Evolutionary conservation across 1,140 invertebrate species (phyloP).

Genomic region (Andrena cerasifolii): DNA sequence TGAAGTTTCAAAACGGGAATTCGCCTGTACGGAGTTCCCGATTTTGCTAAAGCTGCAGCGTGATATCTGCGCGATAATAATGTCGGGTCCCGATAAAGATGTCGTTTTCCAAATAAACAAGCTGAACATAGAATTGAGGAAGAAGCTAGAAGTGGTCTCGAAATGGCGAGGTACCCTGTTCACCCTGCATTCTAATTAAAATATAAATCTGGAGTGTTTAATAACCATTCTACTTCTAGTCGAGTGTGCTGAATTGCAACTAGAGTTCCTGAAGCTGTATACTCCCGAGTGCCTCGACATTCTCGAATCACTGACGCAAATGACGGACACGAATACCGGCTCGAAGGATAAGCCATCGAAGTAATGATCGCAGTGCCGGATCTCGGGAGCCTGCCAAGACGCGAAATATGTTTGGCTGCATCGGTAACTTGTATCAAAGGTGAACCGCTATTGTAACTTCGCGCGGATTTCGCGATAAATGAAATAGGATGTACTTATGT

Average conservation of each 20-base stretch:
- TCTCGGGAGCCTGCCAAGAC: background rate
- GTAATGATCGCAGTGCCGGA: background rate
- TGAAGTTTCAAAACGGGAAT: too few relatives aligned
- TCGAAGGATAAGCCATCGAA: background rate
- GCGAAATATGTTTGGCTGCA: background rate
- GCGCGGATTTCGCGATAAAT: background rate
- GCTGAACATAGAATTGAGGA: slow-evolving; percentile 41
- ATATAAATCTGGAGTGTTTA: background rate
- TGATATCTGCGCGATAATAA: too few relatives aligned
- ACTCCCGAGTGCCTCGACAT: slow-evolving; percentile 47
- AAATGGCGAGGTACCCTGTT: slow-evolving; percentile 34
- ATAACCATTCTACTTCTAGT: slow-evolving; percentile 14
- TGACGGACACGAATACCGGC: background rate
- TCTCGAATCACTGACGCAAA: slow-evolving; percentile 26
- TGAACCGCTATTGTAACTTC: background rate
- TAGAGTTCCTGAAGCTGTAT: slow-evolving; percentile 52
- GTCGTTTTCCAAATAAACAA: background rate
- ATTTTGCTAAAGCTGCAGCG: too few relatives aligned
- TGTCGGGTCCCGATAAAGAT: slow-evolving; percentile 3
- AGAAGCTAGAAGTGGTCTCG: slow-evolving; percentile 44
- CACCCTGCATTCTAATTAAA: background rate
- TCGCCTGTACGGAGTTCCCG: too few relatives aligned
- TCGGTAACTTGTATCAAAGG: background rate
- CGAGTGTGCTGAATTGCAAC: slow-evolving; percentile 41
- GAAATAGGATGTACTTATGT: slow-evolving; percentile 43